phyloP scores from a whole-genome alignment of 2,888 invertebrate species.

The Platycnemis pennipes region DNA sequence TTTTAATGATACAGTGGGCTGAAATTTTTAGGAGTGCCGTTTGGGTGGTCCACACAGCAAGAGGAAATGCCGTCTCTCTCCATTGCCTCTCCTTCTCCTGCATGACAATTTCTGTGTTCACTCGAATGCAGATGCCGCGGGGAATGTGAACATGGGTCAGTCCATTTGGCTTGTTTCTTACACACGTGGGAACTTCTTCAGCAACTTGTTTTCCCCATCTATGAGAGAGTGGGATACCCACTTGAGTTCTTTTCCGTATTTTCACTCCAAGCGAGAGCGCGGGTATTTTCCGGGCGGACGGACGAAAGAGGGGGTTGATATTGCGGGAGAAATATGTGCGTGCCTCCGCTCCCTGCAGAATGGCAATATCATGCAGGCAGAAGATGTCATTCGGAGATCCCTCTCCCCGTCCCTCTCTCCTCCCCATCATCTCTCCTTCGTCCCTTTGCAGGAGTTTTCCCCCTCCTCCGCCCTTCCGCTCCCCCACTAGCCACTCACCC shows the following conservation, averaged over 20 bases:
- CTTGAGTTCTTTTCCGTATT: constrained; percentile 15
- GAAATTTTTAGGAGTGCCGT: neutral
- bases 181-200: neutral
- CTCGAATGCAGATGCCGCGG: neutral
- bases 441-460: neutral
- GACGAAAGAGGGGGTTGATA: neutral
- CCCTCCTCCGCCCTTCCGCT: neutral
- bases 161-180: neutral
- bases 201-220: neutral
- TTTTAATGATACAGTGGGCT: neutral
- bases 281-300: neutral
- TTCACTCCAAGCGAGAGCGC: neutral
- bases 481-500: neutral
- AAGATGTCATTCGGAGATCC: constrained; percentile 52
- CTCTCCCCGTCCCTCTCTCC: neutral
- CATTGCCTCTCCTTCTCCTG: neutral
- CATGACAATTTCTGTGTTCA: neutral
- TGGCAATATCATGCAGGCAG: constrained; percentile 53
- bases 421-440: neutral
- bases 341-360: neutral
- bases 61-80: neutral
- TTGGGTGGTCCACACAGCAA: neutral
- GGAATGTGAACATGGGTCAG: neutral
- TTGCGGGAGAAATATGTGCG: constrained; percentile 47
- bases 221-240: neutral